phyloP scores from a whole-genome alignment of 2,797 vertebrate genomes.

The Lutra lutra region DNA sequence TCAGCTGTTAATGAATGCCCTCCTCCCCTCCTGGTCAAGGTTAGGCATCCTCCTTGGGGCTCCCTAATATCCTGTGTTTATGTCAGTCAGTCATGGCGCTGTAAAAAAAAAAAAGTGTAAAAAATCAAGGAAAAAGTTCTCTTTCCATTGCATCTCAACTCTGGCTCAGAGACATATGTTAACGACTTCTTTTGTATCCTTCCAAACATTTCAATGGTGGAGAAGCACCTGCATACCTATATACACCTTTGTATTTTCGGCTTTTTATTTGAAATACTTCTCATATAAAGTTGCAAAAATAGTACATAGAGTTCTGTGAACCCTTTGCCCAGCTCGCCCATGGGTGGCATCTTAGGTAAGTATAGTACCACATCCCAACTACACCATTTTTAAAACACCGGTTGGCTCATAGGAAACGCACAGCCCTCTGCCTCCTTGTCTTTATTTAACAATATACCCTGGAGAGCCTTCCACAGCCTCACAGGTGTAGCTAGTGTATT shows the following conservation, averaged over 20 bases:
- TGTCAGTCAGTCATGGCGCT: not conserved
- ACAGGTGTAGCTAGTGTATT: not conserved
- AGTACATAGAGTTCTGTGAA: not conserved
- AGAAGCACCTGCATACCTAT: not conserved
- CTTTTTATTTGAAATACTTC: slow-evolving; percentile 21
- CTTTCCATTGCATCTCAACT: not conserved
- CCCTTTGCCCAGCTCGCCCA: not conserved
- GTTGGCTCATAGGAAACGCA: not conserved
- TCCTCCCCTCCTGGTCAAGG: not conserved
- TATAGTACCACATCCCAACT: not conserved
- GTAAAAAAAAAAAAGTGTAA: not conserved
- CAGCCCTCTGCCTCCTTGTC: not conserved
- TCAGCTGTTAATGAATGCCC: not conserved
- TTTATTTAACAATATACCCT: not conserved
- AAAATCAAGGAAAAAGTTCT: not conserved
- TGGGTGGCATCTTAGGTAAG: not conserved
- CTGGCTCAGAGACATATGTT: not conserved
- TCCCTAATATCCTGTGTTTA: not conserved
- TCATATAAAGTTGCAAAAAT: not conserved
- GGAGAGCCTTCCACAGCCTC: not conserved
- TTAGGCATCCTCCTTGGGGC: not conserved
- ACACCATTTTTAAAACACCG: not conserved
- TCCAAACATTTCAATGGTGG: not conserved
- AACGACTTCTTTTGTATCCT: not conserved
- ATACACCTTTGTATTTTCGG: not conserved